Conservation (phyloP, 30 jellyfish, hydroid and myxozoan genomes). For the Euphysa ruthae region DNA sequence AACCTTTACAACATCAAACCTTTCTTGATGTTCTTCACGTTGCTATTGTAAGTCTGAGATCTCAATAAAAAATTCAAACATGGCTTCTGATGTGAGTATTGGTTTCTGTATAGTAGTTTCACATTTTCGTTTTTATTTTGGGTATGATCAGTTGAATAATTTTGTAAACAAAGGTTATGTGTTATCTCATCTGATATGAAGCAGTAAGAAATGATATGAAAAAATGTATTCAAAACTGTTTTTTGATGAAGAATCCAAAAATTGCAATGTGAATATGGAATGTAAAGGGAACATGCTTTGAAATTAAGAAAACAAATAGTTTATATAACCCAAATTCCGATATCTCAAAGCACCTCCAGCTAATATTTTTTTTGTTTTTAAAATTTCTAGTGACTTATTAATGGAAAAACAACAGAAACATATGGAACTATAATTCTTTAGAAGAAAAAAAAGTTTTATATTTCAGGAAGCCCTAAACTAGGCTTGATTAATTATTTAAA, state of each 20-base stretch:
- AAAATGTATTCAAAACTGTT: background rate
- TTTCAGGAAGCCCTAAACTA: too few relatives aligned
- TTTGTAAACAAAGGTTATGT: background rate
- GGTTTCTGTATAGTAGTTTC: slow-evolving; percentile 1
- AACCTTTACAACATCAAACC: slow-evolving; percentile 17
- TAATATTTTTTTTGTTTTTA: background rate
- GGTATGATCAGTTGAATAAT: background rate
- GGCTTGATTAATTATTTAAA: too few relatives aligned
- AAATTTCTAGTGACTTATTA: background rate
- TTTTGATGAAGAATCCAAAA: too few relatives aligned
- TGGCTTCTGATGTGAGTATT: slow-evolving; percentile 23
- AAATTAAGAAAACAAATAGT: too few relatives aligned
- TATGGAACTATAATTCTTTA: too few relatives aligned
- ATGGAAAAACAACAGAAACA: too few relatives aligned
- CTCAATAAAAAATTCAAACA: slow-evolving; percentile 4
- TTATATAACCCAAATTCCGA: background rate
- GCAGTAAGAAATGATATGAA: background rate
- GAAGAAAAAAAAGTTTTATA: too few relatives aligned
- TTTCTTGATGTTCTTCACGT: background rate
- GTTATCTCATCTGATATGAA: background rate
- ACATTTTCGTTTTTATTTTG: background rate
- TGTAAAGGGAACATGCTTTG: too few relatives aligned
- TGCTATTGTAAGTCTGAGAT: background rate
- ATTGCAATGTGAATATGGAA: too few relatives aligned
- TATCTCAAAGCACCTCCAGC: slow-evolving; percentile 1